phyloP scores from a whole-genome alignment of 2,113 vertebrate genomes.

The Chamaea fasciata region DNA sequence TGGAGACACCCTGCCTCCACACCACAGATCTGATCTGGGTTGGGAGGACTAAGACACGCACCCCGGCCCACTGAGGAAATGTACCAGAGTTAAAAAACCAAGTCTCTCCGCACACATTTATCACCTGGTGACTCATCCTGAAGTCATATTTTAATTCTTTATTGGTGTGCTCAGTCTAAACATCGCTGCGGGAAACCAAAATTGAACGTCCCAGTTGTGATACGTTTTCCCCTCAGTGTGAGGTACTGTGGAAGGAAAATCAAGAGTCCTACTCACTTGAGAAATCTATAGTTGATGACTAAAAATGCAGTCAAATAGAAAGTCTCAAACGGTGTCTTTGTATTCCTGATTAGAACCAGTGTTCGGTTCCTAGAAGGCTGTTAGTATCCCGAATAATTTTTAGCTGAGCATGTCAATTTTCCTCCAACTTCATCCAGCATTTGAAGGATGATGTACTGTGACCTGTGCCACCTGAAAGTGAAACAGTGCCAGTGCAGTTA shows the following conservation, averaged over 20 bases:
- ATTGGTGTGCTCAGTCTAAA: background rate
- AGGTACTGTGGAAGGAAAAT: background rate
- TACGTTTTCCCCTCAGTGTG: background rate
- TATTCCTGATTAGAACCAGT: background rate
- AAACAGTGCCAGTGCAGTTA: background rate
- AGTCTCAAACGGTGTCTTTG: background rate
- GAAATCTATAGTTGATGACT: background rate
- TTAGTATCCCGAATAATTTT: background rate
- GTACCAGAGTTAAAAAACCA: background rate
- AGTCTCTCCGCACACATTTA: background rate
- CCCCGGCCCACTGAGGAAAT: background rate
- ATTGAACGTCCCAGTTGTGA: rapidly evolving
- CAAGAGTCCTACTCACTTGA: background rate
- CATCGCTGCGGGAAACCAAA: background rate
- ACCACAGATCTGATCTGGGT: background rate
- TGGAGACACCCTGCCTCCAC: background rate
- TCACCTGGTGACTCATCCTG: background rate
- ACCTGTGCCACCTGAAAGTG: background rate
- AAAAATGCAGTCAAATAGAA: background rate
- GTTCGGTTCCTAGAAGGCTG: background rate
- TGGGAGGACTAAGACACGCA: background rate
- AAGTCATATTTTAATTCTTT: background rate
- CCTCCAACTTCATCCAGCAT: background rate
- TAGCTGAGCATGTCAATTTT: background rate
- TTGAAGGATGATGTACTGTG: background rate